Evolutionary conservation across 2,113 vertebrate genomes (phyloP), one percentile per base, ranked within the genome.

Genomic region (Callithrix jacchus): DNA sequence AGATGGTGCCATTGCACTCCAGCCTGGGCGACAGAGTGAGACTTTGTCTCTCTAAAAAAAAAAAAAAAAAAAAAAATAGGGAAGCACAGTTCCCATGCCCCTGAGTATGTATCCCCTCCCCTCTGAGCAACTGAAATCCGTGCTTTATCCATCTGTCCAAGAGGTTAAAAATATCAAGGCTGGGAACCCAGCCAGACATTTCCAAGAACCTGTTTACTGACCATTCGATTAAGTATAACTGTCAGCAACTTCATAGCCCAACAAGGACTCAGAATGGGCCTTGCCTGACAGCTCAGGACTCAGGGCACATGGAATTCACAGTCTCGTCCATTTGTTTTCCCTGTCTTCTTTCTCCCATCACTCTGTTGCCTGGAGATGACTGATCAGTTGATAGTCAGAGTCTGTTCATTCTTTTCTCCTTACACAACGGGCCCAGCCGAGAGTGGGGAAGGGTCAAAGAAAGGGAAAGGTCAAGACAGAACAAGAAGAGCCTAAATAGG

Each of bases 151-250:
- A 82, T 96, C 94, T 84, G 70, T 94, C 91, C 56, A 81, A 20
- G 47, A 79, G 40, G 93, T 93, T 98, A 98, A 98, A 97, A 97
- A 98, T 97, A 98, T 73, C 92, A n/a, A 45, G 11, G 35, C 74
- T 64, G 58, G 94, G 91, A 92, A 77, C 49, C 52, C 70, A 90
- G 87, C 80, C 97, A 97, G 58, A 70, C 90, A 82, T 94, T 97
- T 95, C 97, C 93, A 95, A 96, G 96, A 96, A 97, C 70, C 74
- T 93, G 96, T 85, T 97, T 97, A 93, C 95, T 52, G 45, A 93
- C 71, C 7, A 27, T 61, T 79, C 56, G 68, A 77, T 70, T 77
- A 85, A 86, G 83, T 66, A 81, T 68, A 18, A 93, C 66, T 86
- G 61, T 82, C 71, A 87, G 70, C 93, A 84, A 77, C 73, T 92